Conservation (phyloP, 2,797 vertebrate genomes). For the Manis pentadactyla region DNA sequence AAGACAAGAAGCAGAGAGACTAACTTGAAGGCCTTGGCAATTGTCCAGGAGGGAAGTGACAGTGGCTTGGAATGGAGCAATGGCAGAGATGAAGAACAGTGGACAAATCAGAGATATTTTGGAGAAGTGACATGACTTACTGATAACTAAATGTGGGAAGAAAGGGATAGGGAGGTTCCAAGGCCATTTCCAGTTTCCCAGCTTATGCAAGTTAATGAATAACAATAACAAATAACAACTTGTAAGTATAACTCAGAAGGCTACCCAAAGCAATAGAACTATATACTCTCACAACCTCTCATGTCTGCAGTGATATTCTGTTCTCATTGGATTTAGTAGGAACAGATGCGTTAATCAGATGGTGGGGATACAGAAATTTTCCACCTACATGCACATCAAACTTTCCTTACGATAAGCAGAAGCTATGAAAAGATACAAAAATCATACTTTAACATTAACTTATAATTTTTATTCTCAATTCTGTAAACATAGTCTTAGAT, state of each 20-base stretch:
- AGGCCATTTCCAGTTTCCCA: not conserved
- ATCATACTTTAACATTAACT: slow-evolving; percentile 63
- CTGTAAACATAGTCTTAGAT: not conserved
- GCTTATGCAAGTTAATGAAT: not conserved
- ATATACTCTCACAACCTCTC: not conserved
- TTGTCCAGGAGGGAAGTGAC: not conserved
- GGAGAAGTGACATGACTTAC: not conserved
- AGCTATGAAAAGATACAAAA: slow-evolving; percentile 16
- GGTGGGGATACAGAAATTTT: not conserved
- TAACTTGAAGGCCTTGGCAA: not conserved
- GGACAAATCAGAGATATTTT: not conserved
- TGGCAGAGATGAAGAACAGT: not conserved
- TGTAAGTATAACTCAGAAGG: not conserved
- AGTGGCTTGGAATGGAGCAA: slow-evolving; percentile 12
- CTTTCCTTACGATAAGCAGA: slow-evolving; percentile 49
- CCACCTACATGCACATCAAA: not conserved
- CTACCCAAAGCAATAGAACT: not conserved
- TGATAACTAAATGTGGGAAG: not conserved
- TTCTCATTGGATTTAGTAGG: slow-evolving; percentile 57
- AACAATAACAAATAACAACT: not conserved
- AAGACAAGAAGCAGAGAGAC: slow-evolving; percentile 48
- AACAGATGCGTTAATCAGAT: slow-evolving; percentile 5
- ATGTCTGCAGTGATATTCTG: slow-evolving; percentile 32
- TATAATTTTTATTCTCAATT: not conserved
- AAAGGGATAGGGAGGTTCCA: not conserved